Evolutionary conservation across 2,888 invertebrate species (phyloP), one percentile per base, ranked within the genome.

Genomic region (Emesis castigata): DNA sequence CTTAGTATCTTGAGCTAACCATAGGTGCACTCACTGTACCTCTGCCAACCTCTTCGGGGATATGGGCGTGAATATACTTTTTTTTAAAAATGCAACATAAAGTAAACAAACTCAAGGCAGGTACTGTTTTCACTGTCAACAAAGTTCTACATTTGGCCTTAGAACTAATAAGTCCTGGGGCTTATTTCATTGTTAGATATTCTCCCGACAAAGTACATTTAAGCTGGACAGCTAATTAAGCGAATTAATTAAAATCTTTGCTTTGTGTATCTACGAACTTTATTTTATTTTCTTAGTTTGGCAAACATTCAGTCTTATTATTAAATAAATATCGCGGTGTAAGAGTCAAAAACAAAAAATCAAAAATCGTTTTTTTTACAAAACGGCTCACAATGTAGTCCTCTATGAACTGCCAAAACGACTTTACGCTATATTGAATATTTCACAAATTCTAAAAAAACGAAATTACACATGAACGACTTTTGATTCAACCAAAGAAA

Each of bases 381-480:
- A 39, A 73, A 69, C 68, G 26, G 20, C 22, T 69, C 68, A 69
- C 70, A 70, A 70, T 70, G 34, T 70, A 61, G 34, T 70, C 70
- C 58, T 70, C 70, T 69, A 73, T 73, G 64, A 65, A 77, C 48
- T 77, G 69, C 69, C 65, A 77, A 77, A 73, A 77, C 69, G 74
- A 78, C 74, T 20, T 74, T 71, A 75, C 70, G 58, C 31, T 78
- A 53, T 18, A 65, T 9, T 65, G 14, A 73, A 29, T 56, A 73
- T 73, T 64, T 53, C 44, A 53, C 65, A 73, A 65, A 56, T 64
- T 73, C 73, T 53, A 64, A 66, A 73, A 62, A 48, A 65, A 44
- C 53, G 56, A 56, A 56, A 53, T 56, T 31, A n/a, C 69, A 26
- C 11, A 18, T 14, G 18, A 72, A 66, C 48, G 6, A 66, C 58